A percentile compares a stretch with the other conserved stretches of the same genome.
phyloP scores from a whole-genome alignment of 2,113 vertebrate genomes.

The Myxocyprinus asiaticus region DNA sequence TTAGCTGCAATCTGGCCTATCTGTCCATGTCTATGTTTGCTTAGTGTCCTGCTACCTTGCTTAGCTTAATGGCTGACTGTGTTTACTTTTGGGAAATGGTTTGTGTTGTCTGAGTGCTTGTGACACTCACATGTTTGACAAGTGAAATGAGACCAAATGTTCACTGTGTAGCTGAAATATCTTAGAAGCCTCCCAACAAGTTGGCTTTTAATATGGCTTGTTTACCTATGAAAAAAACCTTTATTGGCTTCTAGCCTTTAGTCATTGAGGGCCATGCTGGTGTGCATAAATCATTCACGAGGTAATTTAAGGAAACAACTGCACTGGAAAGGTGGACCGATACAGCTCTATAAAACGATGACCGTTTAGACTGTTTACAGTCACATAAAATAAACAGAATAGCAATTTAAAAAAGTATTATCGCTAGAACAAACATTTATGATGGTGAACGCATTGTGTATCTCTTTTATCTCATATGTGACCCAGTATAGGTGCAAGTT shows the following conservation, averaged over 20 bases:
- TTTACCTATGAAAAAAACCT: conserved; percentile 71
- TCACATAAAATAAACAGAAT: conserved; percentile 2
- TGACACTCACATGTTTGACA: conserved; percentile 84
- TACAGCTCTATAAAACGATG: background rate
- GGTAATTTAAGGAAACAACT: conserved; percentile 75
- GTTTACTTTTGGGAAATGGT: conserved; percentile 92
- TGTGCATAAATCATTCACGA: conserved; percentile 78
- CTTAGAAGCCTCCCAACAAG: conserved; percentile 77
- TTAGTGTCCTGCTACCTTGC: conserved; percentile 80
- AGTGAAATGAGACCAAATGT: conserved; percentile 79
- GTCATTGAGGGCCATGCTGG: conserved; percentile 40
- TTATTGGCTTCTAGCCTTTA: conserved; percentile 56
- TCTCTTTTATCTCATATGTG: background rate
- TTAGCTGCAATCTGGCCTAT: conserved; percentile 71
- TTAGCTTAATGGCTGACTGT: conserved; percentile 63
- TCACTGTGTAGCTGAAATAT: conserved; percentile 62
- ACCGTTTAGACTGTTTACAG: conserved; percentile 14
- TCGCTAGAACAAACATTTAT: conserved; percentile 5
- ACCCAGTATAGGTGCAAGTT: too few species aligned
- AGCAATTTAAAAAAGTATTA: background rate
- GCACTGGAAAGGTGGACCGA: conserved; percentile 17
- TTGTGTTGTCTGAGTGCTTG: conserved; percentile 77
- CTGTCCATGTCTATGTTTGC: conserved; percentile 79
- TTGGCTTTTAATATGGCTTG: conserved; percentile 73
- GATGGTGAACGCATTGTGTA: background rate